Evolutionary conservation across 2,888 invertebrate species (phyloP), one percentile per base, ranked within the genome.

Genomic region (Nasonovia ribisnigri): DNA sequence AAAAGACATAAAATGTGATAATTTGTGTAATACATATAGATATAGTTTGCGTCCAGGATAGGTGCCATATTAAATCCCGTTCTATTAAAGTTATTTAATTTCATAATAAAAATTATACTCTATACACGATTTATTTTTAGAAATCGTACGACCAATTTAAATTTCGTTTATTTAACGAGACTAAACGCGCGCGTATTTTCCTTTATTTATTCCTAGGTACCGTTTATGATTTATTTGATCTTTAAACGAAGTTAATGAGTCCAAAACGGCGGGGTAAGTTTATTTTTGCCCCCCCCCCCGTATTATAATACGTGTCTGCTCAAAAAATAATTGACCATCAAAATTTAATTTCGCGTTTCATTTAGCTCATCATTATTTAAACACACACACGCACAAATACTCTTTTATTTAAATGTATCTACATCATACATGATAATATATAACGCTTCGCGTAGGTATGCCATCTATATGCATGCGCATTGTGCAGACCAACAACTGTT

Each of bases 331-430:
- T 54, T 57, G 16, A 90, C 24, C 67, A 36, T 90, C n/a, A 24
- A 77, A 90, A 77, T 90, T 90, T 48, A 90, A 90, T 90, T 90
- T 90, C 77, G n/a, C 90, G 90, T 90, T 90, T 77, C 48, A 77
- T 90, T 90, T 90, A 90, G 36, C 13, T 90, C 48, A 46, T 60
- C n/a, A 60, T 43, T 46, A 16, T 46, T 54, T 51, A 43, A 29
- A 43, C 29, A 86, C 26, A 42, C 36, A 42, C 84, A 84, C 84
- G 8, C 20, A 36, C 20, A 11, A 10, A 26, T 43, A 86, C 29
- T 26, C 13, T 86, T 43, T 29, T 86, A 86, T 46, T 86, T 46
- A 46, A 46, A 86, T 26, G 84, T 43, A 42, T 24, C 26, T 86
- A 36, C 36, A 43, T n/a, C 43, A 24, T 84, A 46, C 46, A 46